A percentile compares a stretch with the other conserved stretches of the same genome.
phyloP scores from a whole-genome alignment of 2,797 vertebrate genomes.

The Eleutherodactylus coqui region DNA sequence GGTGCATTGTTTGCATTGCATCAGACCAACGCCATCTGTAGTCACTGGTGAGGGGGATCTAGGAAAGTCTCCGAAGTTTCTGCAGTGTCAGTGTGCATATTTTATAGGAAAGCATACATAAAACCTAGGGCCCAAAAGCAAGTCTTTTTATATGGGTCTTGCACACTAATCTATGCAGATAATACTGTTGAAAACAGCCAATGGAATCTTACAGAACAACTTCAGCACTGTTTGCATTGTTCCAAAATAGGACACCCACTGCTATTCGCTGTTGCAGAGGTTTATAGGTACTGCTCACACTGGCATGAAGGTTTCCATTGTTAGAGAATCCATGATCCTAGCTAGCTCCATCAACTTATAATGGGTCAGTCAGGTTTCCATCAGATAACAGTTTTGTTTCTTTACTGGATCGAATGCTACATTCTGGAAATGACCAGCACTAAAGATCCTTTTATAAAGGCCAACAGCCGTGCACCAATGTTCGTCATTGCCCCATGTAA shows the following conservation, averaged over 20 bases:
- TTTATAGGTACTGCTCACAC: neutral
- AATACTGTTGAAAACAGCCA: neutral
- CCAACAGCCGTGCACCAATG: too few relatives aligned
- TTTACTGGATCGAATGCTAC: too few relatives aligned
- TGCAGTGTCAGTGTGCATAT: neutral
- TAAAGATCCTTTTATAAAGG: too few relatives aligned
- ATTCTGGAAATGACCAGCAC: too few relatives aligned
- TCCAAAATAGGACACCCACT: too few relatives aligned
- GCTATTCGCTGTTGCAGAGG: too few relatives aligned
- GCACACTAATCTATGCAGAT: neutral
- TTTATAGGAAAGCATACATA: neutral
- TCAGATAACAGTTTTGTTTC: neutral
- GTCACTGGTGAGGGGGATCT: neutral
- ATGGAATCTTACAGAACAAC: too few relatives aligned
- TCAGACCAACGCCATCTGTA: neutral
- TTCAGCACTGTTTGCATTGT: too few relatives aligned
- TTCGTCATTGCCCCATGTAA: too few relatives aligned
- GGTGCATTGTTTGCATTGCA: constrained; percentile 2
- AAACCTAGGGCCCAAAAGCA: too few relatives aligned
- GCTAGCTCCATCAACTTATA: neutral
- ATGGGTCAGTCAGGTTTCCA: neutral
- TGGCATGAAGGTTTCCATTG: neutral
- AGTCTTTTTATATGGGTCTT: neutral
- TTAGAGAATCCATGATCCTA: neutral
- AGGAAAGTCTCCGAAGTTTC: neutral